phyloP scores from a whole-genome alignment of 2,113 vertebrate species.

The Nibea albiflora region DNA sequence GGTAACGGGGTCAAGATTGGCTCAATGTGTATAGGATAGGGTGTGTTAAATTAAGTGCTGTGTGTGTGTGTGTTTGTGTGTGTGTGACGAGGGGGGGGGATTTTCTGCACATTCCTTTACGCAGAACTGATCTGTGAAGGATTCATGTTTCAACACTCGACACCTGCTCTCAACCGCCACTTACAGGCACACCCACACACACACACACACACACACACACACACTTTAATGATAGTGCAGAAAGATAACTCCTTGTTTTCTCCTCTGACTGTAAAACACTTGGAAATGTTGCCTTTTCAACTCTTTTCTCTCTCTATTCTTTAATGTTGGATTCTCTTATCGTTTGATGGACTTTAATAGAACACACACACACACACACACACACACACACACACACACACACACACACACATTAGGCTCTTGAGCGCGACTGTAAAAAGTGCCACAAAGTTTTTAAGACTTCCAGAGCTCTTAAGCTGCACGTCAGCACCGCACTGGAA shows the following conservation, averaged over 20 bases:
- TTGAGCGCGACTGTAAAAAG: too few relatives aligned
- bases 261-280: constrained; percentile 8
- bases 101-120: constrained; percentile 70
- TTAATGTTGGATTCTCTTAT: neutral
- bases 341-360: neutral
- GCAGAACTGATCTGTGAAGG: constrained; percentile 59
- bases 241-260: constrained; percentile 35
- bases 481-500: too few relatives aligned
- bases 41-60: neutral
- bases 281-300: neutral
- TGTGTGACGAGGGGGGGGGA: neutral
- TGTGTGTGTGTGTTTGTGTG: constrained; percentile 16
- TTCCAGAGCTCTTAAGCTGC: neutral
- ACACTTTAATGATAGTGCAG: constrained; percentile 15
- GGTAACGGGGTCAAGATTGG: constrained; percentile 20
- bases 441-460: constrained; percentile 4
- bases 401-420: neutral
- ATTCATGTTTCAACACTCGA: constrained; percentile 75
- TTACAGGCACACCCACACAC: constrained; percentile 25
- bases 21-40: neutral
- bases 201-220: constrained; percentile 17
- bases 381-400: neutral
- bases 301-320: neutral
- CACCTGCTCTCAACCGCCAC: constrained; percentile 75
- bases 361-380: neutral